Evolutionary conservation across 1,140 invertebrate genomes (phyloP), one percentile per base, ranked within the genome.

Genomic region (Meloidogyne hapla): DNA sequence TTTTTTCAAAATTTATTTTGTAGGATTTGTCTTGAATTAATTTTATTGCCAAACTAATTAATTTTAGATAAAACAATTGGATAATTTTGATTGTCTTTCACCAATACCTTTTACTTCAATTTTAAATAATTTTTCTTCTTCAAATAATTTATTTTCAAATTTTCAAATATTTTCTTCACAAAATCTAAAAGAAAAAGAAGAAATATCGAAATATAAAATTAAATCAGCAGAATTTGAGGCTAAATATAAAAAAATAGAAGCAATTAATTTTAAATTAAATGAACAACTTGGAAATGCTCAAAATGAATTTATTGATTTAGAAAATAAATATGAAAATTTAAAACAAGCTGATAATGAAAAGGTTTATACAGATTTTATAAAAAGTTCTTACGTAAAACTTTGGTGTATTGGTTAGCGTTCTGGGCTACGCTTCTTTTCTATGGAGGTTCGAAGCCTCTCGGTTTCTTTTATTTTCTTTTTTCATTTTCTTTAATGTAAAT

Each of bases 281-380:
- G 71, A 73, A 23, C 71, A 73, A 13, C 38, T 73, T 18, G 64
- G 56, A 61, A 23, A n/a, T 64, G 56, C n/a, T 2, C 71, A 73
- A 61, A 28, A 23, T 18, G 71, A 73, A 8, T 73, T 63, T 64
- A 73, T 25, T 40, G 56, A 73, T 1, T 73, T 73, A 23, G 71
- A 73, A 33, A n/a, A 56, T 21, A 73, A 63, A 63, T 73, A 8
- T 40, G 71, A 73, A 10, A 26, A 40, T 3, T 21, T 73, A 21
- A 12, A 61, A 21, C 28, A 33, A 13, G 28, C n/a, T 13, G 21
- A 73, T 3, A 23, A 18, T 64, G 38, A 40, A 73, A 23, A 56
- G 69, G 69, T 70, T 21, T 33, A 38, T 33, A 33, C 9, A 0
- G 33, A 28, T 13, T 1, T 56, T 21, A 23, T 71, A 42, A n/a